phyloP scores from a whole-genome alignment of 2,113 vertebrate genomes.

The Muntiacus muntjak region DNA sequence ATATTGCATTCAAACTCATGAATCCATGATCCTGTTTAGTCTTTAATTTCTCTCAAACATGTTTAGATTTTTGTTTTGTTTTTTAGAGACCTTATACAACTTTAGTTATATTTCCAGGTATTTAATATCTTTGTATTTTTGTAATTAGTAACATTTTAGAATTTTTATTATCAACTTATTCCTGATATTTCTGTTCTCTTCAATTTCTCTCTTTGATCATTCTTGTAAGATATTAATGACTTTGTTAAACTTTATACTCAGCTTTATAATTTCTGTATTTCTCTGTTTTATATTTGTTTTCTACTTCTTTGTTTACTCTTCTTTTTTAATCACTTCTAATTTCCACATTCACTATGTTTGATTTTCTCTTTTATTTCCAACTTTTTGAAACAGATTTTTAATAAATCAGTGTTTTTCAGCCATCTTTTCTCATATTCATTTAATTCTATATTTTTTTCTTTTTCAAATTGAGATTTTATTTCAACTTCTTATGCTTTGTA shows the following conservation, averaged over 20 bases:
- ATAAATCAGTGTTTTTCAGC: not conserved
- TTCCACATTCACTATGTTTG: not conserved
- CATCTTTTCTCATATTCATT: not conserved
- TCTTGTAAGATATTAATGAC: not conserved
- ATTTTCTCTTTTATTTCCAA: not conserved
- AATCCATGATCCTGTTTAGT: not conserved
- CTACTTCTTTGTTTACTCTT: not conserved
- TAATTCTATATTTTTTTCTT: not conserved
- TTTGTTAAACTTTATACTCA: not conserved
- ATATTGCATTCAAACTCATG: not conserved
- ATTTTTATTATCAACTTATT: not conserved
- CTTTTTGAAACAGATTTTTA: not conserved
- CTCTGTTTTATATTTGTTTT: not conserved
- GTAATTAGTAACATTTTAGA: not conserved
- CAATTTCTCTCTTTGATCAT: not conserved
- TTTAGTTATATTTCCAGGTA: not conserved
- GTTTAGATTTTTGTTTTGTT: not conserved
- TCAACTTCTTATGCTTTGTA: not conserved
- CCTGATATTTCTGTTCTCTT: not conserved
- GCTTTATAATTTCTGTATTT: not conserved
- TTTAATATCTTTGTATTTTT: not conserved
- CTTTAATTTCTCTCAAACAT: not conserved
- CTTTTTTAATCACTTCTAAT: not conserved
- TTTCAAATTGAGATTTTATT: not conserved
- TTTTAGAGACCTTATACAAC: not conserved